Conservation (phyloP, 2,113 vertebrate genomes). For the Scopus umbretta region DNA sequence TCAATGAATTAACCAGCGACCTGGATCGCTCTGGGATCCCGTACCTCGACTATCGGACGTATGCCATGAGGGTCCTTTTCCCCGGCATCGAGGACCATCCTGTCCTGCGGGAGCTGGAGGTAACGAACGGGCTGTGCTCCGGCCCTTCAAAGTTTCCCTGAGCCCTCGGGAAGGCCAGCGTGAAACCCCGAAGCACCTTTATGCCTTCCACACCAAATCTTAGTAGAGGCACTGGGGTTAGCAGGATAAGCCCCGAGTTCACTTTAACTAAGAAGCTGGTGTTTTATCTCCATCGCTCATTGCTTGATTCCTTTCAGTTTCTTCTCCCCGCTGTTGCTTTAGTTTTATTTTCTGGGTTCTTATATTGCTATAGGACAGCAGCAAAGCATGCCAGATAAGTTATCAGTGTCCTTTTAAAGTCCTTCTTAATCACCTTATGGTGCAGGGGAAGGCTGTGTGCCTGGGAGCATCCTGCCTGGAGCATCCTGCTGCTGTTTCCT, state of each 20-base stretch:
- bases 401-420: neutral
- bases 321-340: neutral
- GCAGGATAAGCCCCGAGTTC: neutral
- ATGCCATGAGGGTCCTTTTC: conserved; percentile 97
- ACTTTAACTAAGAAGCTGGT: neutral
- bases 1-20: conserved; percentile 97
- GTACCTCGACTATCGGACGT: conserved; percentile 94
- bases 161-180: neutral
- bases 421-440: neutral
- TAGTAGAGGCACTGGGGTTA: neutral
- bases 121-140: conserved; percentile 18
- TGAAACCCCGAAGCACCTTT: neutral
- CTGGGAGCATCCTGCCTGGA: neutral
- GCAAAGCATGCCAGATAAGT: neutral
- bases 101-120: conserved; percentile 94
- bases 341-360: neutral
- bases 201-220: neutral
- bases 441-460: neutral
- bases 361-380: neutral
- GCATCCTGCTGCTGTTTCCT: neutral
- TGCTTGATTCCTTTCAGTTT: neutral
- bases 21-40: conserved; percentile 95
- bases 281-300: neutral
- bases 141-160: rapidly evolving
- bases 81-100: conserved; percentile 98